Evolutionary conservation across 2,888 invertebrate species (phyloP), one percentile per base, ranked within the genome.

Genomic region (Microctonus aethiopoides): DNA sequence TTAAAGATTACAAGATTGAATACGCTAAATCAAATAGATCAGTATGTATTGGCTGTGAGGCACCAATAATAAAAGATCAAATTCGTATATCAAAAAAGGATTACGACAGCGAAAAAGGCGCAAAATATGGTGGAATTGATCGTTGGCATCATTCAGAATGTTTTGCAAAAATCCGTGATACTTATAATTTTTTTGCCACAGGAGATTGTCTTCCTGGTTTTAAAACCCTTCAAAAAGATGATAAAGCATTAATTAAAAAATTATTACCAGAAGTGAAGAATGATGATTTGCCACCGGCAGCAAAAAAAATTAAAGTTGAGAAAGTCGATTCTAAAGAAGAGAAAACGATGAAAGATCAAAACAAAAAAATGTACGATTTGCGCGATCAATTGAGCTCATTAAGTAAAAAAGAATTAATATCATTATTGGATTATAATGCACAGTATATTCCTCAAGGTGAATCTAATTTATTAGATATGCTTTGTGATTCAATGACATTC

Each of bases 91-190:
- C 94, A 1, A 97, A 95, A 86, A 94, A 94, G 75, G 95, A 95
- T 77, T 96, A 89, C 86, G 94, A 96, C 71, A 92, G 92, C 60
- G 94, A 95, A 78, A 88, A 93, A 22, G 95, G 94, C 0, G 91
- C 90, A 80, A 92, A 92, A 84, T 95, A 91, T 86, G 96, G 96
- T 0, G 96, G 96, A 0, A 90, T 93, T 79, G 92, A 95, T 69
- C 88, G 92, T 64, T 98, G 98, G 98, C 93, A 98, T 86, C 98
- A 98, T 87, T 86, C 96, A 2, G 93, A 94, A 71, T 98, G 98
- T 84, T 98, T 98, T 88, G 92, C 91, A 0, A 92, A 94, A 80
- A 81, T 91, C 0, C 89, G 96, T 46, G 89, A 90, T 22, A 92
- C 93, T 9, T 86, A 97, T 2, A 90, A 91, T 16, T 98, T 92